Conservation (phyloP, 2,888 invertebrate species). For the Caenorhabditis sulstoni region DNA sequence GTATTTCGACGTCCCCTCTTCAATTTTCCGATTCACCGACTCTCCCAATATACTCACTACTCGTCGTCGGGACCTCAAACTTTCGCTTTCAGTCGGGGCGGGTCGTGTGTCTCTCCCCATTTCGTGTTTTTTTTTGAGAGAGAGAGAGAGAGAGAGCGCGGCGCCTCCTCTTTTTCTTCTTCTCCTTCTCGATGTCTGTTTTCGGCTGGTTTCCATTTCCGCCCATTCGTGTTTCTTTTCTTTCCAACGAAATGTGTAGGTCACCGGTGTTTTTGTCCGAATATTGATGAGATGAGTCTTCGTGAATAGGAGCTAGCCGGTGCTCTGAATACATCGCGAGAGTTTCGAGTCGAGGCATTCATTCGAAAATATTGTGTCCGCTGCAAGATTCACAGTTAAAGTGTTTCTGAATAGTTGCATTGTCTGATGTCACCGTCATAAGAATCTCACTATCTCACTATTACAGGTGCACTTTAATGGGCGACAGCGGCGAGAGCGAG, state of each 20-base stretch:
- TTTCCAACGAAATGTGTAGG: conserved; percentile 6
- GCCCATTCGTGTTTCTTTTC: neutral
- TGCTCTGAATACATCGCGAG: no score
- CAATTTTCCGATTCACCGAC: conserved; percentile 34
- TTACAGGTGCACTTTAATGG: conserved; percentile 32
- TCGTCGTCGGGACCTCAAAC: conserved; percentile 22
- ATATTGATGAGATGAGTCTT: no score
- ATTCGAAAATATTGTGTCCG: no score
- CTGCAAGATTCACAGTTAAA: no score
- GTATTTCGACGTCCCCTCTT: neutral
- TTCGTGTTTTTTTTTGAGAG: conserved; percentile 44
- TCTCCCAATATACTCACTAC: conserved; percentile 10
- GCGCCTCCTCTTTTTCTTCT: neutral
- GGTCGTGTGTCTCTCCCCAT: conserved; percentile 1
- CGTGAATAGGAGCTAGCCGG: no score
- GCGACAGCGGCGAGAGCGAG: neutral
- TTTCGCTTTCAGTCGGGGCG: conserved; percentile 43
- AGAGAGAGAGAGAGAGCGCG: conserved; percentile 10
- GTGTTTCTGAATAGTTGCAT: no score
- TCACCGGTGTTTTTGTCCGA: neutral
- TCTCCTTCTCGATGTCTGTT: conserved; percentile 20
- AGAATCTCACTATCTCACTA: neutral
- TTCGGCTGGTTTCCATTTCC: conserved; percentile 51
- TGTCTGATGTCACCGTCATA: no score
- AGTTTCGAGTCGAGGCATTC: no score